A percentile compares a stretch with the other conserved stretches of the same genome.
Evolutionary conservation across 2,888 invertebrate genomes (phyloP).

Genomic region (Troglohyphantes excavatus): DNA sequence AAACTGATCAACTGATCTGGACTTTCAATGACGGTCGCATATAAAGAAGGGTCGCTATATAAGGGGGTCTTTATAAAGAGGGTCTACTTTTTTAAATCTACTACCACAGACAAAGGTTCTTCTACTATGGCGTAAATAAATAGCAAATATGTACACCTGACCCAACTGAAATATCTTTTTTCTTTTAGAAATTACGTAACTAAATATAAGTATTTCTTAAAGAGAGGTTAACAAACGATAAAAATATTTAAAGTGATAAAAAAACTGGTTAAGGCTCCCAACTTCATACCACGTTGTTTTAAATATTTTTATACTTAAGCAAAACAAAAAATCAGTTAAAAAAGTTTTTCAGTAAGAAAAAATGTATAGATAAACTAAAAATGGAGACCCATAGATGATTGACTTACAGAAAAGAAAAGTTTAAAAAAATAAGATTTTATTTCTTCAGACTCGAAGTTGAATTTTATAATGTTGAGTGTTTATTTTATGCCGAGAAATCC

Average conservation of each 20-base stretch:
- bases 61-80: too few species aligned
- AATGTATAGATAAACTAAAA: background rate
- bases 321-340: too few species aligned
- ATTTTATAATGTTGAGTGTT: background rate
- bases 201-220: background rate
- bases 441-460: background rate
- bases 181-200: too few species aligned
- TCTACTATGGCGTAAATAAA: too few species aligned
- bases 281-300: background rate
- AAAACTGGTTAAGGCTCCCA: background rate
- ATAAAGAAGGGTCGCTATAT: too few species aligned
- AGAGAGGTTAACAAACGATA: conserved; percentile 4
- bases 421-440: background rate
- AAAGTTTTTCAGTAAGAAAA: background rate
- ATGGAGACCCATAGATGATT: background rate
- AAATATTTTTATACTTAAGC: background rate
- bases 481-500: background rate
- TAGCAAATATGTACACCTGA: too few species aligned
- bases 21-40: too few species aligned
- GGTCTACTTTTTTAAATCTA: too few species aligned
- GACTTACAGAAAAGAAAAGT: background rate
- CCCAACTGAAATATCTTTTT: too few species aligned
- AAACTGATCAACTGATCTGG: too few species aligned
- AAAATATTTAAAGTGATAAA: background rate
- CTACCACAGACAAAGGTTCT: too few species aligned